Conservation (phyloP, 2,113 vertebrate genomes). For the Ptyas mucosa region DNA sequence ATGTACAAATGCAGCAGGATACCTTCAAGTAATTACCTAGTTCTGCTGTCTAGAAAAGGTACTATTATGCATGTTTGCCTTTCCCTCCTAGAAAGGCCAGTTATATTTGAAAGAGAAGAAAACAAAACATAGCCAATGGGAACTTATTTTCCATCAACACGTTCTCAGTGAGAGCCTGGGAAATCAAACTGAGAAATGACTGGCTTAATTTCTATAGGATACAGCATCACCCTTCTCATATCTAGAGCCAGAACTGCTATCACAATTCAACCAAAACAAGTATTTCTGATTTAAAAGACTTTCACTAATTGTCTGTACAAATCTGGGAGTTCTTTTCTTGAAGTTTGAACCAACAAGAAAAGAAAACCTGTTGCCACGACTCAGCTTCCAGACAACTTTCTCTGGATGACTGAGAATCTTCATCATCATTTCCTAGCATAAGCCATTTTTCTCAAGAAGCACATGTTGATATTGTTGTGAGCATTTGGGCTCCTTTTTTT, state of each 20-base stretch:
- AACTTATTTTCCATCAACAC: background rate
- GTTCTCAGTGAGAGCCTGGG: background rate
- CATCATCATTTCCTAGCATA: background rate
- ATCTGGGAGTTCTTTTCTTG: background rate
- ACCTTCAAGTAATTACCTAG: background rate
- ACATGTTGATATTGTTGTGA: background rate
- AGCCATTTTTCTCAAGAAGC: background rate
- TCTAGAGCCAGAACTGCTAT: background rate
- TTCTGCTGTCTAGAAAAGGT: background rate
- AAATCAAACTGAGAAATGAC: background rate
- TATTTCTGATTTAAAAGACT: background rate
- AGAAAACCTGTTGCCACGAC: background rate
- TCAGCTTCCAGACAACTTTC: background rate
- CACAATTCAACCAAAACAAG: background rate
- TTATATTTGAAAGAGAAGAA: background rate
- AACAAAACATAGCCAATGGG: background rate
- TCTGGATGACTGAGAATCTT: background rate
- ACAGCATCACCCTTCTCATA: background rate
- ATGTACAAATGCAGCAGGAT: background rate
- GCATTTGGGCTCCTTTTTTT: background rate
- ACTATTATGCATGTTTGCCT: background rate
- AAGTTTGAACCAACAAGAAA: background rate
- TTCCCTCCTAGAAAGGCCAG: background rate
- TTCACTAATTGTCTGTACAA: background rate
- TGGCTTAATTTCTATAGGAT: background rate